These are phyloP conservation scores for Drosophila paramelanica DNA, from an alignment of 2,888 invertebrate genomes.

Conservation along the genomic window DNA sequence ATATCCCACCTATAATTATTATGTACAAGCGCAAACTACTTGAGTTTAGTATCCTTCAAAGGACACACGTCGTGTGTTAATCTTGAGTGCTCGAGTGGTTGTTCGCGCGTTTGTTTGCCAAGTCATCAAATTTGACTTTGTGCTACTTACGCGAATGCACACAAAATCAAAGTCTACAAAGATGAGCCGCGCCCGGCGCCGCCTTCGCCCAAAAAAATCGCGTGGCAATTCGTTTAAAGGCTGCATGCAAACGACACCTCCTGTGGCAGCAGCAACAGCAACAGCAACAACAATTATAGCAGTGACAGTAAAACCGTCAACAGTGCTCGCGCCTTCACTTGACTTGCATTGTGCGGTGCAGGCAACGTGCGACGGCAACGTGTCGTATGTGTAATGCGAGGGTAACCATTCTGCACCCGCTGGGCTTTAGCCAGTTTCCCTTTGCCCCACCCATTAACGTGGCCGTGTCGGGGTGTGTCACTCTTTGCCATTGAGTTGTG, in stretches of 20 bases:
- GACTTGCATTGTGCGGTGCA: constrained; percentile 63
- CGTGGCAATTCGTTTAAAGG: constrained; percentile 43
- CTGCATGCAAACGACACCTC: constrained; percentile 65
- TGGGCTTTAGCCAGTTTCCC: constrained; percentile 21
- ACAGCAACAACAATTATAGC: constrained; percentile 32
- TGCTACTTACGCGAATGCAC: constrained; percentile 41
- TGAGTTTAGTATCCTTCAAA: neutral
- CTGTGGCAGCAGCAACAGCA: constrained; percentile 20
- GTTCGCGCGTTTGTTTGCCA: constrained; percentile 26
- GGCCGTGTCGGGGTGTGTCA: constrained; percentile 34
- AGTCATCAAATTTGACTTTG: constrained; percentile 49
- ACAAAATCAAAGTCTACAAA: constrained; percentile 43
- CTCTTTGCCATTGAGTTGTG: constrained; percentile 63
- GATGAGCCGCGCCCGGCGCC: neutral
- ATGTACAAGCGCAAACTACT: constrained; percentile 1
- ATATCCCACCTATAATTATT: neutral
- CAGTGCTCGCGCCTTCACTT: constrained; percentile 66
- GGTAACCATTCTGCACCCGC: constrained; percentile 31
- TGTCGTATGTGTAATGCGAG: constrained; percentile 68
- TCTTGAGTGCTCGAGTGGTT: constrained; percentile 33
- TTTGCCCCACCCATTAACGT: neutral
- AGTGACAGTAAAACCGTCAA: constrained; percentile 72
- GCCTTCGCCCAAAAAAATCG: constrained; percentile 23
- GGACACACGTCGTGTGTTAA: constrained; percentile 5
- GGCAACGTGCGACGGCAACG: constrained; percentile 42